Evolutionary conservation across 1,140 invertebrate species (phyloP), one percentile per base, ranked within the genome.

Genomic region (Triops cancriformis): DNA sequence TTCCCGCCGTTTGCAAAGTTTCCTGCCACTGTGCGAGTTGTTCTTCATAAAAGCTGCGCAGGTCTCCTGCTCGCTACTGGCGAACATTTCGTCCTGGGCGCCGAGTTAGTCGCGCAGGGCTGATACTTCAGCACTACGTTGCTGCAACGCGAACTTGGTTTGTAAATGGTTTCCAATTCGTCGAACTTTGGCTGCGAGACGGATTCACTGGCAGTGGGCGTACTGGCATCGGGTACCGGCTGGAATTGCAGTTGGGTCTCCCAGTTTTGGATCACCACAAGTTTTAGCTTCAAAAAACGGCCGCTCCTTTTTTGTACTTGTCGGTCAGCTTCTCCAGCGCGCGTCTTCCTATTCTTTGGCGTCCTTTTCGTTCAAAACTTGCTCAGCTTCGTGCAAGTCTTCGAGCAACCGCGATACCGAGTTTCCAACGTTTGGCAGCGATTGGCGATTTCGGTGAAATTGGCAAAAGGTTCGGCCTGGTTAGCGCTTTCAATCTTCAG

Each of bases 231-330:
- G 37, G 18, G 28, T n/a, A 5, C 23, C 18, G 26, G n/a, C 37
- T 73, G 43, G 31, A 41, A 74, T 12, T 77, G 41, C 9, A 26
- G 43, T 76, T 76, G 45, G 7, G 72, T 72, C n/a, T 78, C 77
- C 73, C 74, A n/a, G 14, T 78, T 72, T 43, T 78, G 77, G 72
- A 78, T 78, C 23, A 78, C 31, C 23, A 43, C 64, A n/a, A 78
- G 26, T 23, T 78, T 78, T 12, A 74, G 77, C 64, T 78, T 78
- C 11, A 73, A 73, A n/a, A n/a, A 18, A 73, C 37, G 18, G 77
- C 77, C 1, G 77, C 77, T 26, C 74, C 18, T 74, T 78, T 78
- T 72, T 78, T 78, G 77, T 74, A 78, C 45, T 78, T 78, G 27
- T 78, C 77, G 10, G 64, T 78, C 26, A 78, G 14, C 3, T 73